These are phyloP conservation scores for Numida meleagris DNA, from an alignment of 2,113 vertebrate species.

Conservation along the genomic window DNA sequence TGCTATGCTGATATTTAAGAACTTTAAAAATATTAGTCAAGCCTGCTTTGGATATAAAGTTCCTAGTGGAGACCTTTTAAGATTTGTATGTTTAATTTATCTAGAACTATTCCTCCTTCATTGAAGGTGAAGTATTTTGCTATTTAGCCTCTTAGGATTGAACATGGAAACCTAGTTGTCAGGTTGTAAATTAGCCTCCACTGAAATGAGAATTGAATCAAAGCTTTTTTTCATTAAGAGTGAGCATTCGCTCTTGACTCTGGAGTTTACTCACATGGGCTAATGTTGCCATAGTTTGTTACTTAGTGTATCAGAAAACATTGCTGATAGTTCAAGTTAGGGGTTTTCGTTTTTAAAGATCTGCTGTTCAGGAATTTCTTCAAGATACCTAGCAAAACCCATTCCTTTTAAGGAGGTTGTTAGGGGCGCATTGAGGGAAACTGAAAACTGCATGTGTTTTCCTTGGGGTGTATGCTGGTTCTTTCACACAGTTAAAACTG, in stretches of 20 bases:
- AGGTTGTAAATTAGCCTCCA: neutral
- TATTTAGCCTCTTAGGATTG: neutral
- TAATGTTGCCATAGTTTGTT: neutral
- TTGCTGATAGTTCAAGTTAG: neutral
- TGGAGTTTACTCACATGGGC: neutral
- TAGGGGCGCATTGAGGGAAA: neutral
- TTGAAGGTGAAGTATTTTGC: neutral
- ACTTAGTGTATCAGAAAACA: neutral
- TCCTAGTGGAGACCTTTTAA: neutral
- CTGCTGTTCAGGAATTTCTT: constrained; percentile 35
- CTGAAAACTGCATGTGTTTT: neutral
- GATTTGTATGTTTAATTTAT: neutral
- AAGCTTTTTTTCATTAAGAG: neutral
- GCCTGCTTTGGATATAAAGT: neutral
- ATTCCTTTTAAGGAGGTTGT: neutral
- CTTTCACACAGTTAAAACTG: constrained; percentile 36
- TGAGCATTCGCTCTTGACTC: neutral
- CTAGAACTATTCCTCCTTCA: neutral
- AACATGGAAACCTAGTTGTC: neutral
- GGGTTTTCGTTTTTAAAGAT: neutral
- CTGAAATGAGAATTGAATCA: constrained; percentile 1
- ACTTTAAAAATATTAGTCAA: neutral
- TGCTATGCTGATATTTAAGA: neutral
- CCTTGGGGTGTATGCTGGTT: neutral
- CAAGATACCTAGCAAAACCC: neutral